Percentiles rank a stretch among this genome's conserved stretches.
Conservation (phyloP, 2,113 vertebrate species). For the Miniopterus natalensis region DNA sequence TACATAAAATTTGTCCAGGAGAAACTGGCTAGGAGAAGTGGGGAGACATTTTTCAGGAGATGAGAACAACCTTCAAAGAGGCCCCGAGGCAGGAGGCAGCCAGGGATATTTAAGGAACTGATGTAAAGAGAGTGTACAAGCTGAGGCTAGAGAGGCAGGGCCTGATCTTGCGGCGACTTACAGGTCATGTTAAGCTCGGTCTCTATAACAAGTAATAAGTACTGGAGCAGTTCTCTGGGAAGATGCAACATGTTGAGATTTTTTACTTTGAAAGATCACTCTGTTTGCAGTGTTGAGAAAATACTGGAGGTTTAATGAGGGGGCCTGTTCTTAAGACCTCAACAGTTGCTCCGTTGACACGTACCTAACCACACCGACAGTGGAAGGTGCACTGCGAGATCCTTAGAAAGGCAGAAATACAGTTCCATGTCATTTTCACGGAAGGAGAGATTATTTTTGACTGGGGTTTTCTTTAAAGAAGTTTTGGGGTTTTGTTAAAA, state of each 20-base stretch:
- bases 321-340: background rate
- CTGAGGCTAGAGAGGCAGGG: background rate
- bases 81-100: background rate
- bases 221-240: background rate
- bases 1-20: background rate
- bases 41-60: background rate
- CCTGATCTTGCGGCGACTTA: background rate
- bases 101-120: background rate
- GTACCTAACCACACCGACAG: background rate
- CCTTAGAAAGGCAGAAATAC: background rate
- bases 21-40: background rate
- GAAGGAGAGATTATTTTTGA: background rate
- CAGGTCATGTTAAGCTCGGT: background rate
- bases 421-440: background rate
- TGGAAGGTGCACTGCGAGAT: accelerated
- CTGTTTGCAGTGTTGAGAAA: background rate
- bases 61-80: background rate
- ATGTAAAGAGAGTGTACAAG: background rate
- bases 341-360: background rate
- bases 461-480: background rate
- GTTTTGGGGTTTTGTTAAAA: background rate
- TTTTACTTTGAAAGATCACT: background rate
- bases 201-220: background rate
- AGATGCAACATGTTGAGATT: background rate
- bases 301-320: background rate